Evolutionary conservation across 30 jellyfish, hydroid and myxozoan species (phyloP), one percentile per base, ranked within the genome.

Genomic region (Cassiopea xamachana): DNA sequence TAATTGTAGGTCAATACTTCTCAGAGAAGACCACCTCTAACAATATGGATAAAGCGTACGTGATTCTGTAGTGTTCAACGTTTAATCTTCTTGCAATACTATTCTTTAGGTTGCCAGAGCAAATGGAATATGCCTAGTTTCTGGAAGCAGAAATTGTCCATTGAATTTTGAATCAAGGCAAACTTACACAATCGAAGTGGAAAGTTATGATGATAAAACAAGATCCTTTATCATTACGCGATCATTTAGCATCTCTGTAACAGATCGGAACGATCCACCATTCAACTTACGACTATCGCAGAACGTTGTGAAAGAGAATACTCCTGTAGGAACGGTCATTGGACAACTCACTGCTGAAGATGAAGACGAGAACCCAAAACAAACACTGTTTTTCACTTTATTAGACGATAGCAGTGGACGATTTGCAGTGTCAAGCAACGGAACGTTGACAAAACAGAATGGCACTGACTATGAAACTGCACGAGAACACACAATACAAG

Each of bases 211-310:
- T 75, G 97, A 87, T 75, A 91, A 88, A 74, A 76, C 90, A 18
- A 98, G 97, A 9, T 77, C 97, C 5, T 60, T 87, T 73, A 80
- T 50, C 74, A 80, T 90, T 75, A 86, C 91, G 18, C 92, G 92
- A 43, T 46, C 79, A 9, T 79, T 94, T 74, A 60, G 69, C 83
- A 89, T 94, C 70, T 39, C 85, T 1, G 87, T 94, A n/a, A 48
- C 49, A 27, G 85, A 94, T 79, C 39, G 68, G 1, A 94, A 94
- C 73, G 98, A 94, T 49, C 91, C 89, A 17, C 98, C 98, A 1
- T 76, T 80, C 46, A 73, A 90, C 81, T 39, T 90, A 19, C 64
- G 77, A 58, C 47, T 94, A 17, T 69, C 96, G 15, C 67, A 82
- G 49, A 83, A 86, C 86, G 44, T 79, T 39, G 97, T 94, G 71